Base-by-base conservation (phyloP, 2,797 vertebrate genomes). In the Microctenopoma stevenorrisi region DNA sequence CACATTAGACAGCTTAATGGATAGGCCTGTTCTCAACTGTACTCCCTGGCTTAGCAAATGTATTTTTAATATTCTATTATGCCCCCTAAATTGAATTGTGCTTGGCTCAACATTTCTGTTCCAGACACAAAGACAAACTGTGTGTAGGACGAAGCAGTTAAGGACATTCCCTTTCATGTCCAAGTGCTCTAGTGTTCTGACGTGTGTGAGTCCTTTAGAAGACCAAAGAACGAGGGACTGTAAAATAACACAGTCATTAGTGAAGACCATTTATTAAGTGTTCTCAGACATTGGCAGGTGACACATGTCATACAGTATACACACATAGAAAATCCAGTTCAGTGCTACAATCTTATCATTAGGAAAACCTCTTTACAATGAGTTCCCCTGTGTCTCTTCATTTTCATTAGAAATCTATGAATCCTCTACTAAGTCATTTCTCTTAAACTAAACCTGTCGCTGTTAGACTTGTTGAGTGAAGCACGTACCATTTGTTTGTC, bases 1-100 rank as follows among this genome's bases (percentile, higher is more conserved):
- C 60, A 76, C 46, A 69, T 74, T 64, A 74, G 71, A 69, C 52
- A 63, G 49, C 22, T 56, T 74, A 74, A 75, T 79, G 72, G 40
- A 79, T 60, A 63, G 54, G 60, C 61, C 28, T 68, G 30, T 65
- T 74, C 66, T 64, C 33, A 63, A 37, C 64, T 72, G 25, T 58
- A 70, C 70, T 66, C 44, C 49, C 33, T 48, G 61, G 53, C 4
- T 78, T 74, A 43, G 55, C 37, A 76, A 80, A 74, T 76, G 49
- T 65, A 70, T 78, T 79, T 78, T 68, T 74, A 69, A 76, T 79
- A 22, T 38, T 61, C 60, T 51, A 51, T 66, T 62, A 53, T 37
- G 14, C 46, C 12, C 60, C 37, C 30, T 38, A 72, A 73, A 76
- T 81, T 78, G 55, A 76, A 76, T 67, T 72, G 60, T 47, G 33